Evolutionary conservation across 2,797 vertebrate species (phyloP), one percentile per base, ranked within the genome.

Genomic region (Channallabes apus): DNA sequence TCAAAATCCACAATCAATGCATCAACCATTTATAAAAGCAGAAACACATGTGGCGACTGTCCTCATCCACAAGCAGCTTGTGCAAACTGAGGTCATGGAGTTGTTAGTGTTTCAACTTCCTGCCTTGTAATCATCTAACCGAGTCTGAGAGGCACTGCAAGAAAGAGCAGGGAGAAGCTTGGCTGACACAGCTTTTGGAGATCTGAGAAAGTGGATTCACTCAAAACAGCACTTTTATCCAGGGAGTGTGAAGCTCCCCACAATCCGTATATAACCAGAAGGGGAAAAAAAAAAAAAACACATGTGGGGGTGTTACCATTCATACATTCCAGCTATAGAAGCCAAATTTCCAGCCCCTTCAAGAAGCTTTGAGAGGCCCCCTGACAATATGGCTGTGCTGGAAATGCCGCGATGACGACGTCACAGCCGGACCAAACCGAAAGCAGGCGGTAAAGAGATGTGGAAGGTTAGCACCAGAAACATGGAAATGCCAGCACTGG

Each of bases 141-240:
- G 59, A 82, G 20, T 20, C 24, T 29, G 6, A 72, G 41, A 41
- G 73, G 17, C 51, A 32, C 7, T 56, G 51, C 46, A 20, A 32
- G 22, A 32, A 76, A 29, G 27, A 76, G 41, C 78, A 82, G 75
- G 85, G 82, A 59, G 35, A 85, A 89, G 85, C 85, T 88, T 88
- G 85, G 90, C 76, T 90, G 90, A 82, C 91, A 91, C 91, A 88
- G 91, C 91, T 95, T 95, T 94, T 71, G 67, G 76, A 91, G 91
- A 93, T 92, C 93, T 89, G 87, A 85, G 89, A 91, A 91, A 91
- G 92, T 92, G 92, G 92, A 93, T 93, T 94, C 88, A 80, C 88
- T 86, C 87, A 90, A 87, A 88, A 86, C 58, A 14, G 73, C 73
- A 87, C 65, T 76, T 87, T 41, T 38, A 78, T 54, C 75, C 82